Evolutionary conservation across 2,797 vertebrate genomes (phyloP), one percentile per base, ranked within the genome.

Genomic region (Onychomys leucogaster): DNA sequence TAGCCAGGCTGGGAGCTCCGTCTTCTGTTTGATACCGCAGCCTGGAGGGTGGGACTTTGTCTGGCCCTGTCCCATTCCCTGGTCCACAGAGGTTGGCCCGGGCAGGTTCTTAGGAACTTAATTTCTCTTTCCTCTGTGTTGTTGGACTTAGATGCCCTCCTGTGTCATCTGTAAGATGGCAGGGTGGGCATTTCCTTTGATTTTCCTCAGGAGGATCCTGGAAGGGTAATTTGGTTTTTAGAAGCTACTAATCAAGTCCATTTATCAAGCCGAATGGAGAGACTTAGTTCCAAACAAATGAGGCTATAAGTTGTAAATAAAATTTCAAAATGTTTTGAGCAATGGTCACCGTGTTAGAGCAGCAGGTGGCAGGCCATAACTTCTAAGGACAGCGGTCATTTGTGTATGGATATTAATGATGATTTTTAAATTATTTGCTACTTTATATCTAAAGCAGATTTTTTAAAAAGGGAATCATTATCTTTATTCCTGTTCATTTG

Each of bases 11-110:
- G 89, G 73, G 84, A 87, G 85, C 77, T 94, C 43, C 43, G 9
- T 97, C 96, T 97, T 98, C 96, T 96, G 96, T 96, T 32, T 97
- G 96, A 97, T 95, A 73, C 97, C 97, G 97, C 2, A 12, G 27
- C 83, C 78, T 85, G 32, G n/a, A 37, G 87, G 96, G 84, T 0
- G 4, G 93, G 90, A 88, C 88, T 94, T 85, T 41, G 14, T 1
- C 76, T 37, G 8, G 16, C 69, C 73, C 49, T 25, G 57, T 75
- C 34, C 49, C 3, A 23, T 23, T 41, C 63, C 65, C 11, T 3
- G 59, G 55, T 57, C 81, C 81, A 43, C 1, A 94, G 57, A 23
- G n/a, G 0, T 81, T 10, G 23, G 49, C 29, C 25, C 55, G 3
- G 25, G 25, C 57, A 43, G 57, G 4, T 83, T 85, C 29, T 49